A percentile compares a stretch with the other conserved stretches of the same genome.
phyloP scores from a whole-genome alignment of 2,888 invertebrate genomes.

The Phasia obesa region DNA sequence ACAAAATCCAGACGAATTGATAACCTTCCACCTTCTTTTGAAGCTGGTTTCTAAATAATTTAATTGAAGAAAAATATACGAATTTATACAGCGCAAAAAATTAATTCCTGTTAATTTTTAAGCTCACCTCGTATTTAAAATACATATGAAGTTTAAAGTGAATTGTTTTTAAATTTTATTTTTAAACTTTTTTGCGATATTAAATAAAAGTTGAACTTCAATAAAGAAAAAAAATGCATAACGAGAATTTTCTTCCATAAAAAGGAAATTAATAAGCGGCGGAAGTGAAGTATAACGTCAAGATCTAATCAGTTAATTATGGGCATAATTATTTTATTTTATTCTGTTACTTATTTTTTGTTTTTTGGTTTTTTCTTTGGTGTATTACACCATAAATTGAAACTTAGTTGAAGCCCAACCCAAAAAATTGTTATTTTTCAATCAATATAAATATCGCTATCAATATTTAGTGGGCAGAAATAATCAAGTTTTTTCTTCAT shows the following conservation, averaged over 20 bases:
- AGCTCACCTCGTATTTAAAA: too few species aligned
- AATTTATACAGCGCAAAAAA: too few species aligned
- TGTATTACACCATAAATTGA: conserved; percentile 62
- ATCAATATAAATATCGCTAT: conserved; percentile 68
- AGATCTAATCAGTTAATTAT: conserved; percentile 61
- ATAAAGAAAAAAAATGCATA: not conserved
- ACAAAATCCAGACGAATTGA: too few species aligned
- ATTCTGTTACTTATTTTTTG: too few species aligned
- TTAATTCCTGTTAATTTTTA: too few species aligned
- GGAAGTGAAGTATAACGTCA: conserved; percentile 53
- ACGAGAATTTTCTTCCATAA: not conserved
- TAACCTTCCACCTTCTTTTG: too few species aligned
- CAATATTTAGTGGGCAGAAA: conserved; percentile 32
- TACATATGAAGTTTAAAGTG: too few species aligned
- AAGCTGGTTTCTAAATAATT: too few species aligned
- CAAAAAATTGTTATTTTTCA: conserved; percentile 63
- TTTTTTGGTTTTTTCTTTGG: conserved; percentile 28
- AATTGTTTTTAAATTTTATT: too few species aligned
- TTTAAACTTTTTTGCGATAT: not conserved
- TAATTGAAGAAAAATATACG: too few species aligned
- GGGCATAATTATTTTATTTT: conserved; percentile 42
- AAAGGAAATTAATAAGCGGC: conserved; percentile 48
- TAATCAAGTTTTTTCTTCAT: conserved; percentile 3
- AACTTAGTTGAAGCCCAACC: conserved; percentile 63
- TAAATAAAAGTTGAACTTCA: not conserved